A percentile compares a stretch with the other conserved stretches of the same genome.
These are phyloP conservation scores for Drosophila testacea DNA, from an alignment of 2,888 invertebrate species.

Conservation along the genomic window DNA sequence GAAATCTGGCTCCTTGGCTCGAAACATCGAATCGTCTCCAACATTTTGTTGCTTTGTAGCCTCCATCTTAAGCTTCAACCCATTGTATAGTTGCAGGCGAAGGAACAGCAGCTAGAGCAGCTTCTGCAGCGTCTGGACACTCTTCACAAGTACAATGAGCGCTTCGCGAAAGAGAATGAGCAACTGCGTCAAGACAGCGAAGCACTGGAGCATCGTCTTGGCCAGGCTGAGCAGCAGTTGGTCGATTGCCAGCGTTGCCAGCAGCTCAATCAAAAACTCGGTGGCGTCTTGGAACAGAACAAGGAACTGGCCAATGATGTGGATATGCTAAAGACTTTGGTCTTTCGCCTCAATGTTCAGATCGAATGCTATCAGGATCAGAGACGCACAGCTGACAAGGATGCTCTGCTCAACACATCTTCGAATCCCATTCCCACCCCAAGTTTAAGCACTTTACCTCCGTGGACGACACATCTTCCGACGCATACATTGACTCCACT, in stretches of 20 bases:
- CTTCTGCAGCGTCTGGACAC: constrained; percentile 88
- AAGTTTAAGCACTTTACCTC: constrained; percentile 34
- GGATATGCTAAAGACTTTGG: constrained; percentile 90
- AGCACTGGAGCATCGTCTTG: constrained; percentile 86
- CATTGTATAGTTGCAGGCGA: constrained; percentile 86
- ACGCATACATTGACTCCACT: constrained; percentile 87
- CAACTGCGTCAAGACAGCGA: constrained; percentile 86
- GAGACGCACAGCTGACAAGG: constrained; percentile 2
- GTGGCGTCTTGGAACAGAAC: constrained; percentile 85
- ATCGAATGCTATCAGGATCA: constrained; percentile 92
- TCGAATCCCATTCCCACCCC: background rate
- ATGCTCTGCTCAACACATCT: background rate
- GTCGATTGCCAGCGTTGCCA: constrained; percentile 83
- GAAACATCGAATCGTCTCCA: too few species aligned
- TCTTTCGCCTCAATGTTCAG: constrained; percentile 92
- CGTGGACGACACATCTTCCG: constrained; percentile 62
- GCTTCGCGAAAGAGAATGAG: constrained; percentile 88
- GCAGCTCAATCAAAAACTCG: constrained; percentile 67
- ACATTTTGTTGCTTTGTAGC: too few species aligned
- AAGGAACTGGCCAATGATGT: constrained; percentile 88
- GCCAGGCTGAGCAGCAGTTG: constrained; percentile 80
- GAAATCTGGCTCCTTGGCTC: too few species aligned
- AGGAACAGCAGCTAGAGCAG: constrained; percentile 87
- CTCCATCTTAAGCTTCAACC: too few species aligned
- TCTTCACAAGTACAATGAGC: constrained; percentile 87